A percentile compares a stretch with the other conserved stretches of the same genome.
phyloP scores from a whole-genome alignment of 2,888 invertebrate genomes.

The Dilophus febrilis region DNA sequence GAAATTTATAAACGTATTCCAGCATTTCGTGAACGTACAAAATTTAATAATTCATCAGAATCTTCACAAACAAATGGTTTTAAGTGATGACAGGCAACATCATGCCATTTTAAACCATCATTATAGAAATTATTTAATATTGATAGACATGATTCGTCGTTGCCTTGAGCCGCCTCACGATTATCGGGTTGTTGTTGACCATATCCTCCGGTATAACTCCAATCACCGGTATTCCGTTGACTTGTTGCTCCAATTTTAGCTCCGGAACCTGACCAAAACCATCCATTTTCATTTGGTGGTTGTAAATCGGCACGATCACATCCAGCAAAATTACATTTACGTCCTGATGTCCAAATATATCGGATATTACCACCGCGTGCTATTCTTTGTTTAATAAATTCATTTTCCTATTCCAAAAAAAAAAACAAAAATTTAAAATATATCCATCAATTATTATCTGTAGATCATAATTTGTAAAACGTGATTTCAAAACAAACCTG shows the following conservation, averaged over 20 bases:
- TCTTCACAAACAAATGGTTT: constrained; percentile 84
- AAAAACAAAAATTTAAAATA: neutral
- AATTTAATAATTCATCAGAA: constrained; percentile 76
- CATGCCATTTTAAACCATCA: constrained; percentile 75
- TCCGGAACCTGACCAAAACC: constrained; percentile 91
- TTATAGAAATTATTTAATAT: constrained; percentile 85
- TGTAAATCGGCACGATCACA: constrained; percentile 68
- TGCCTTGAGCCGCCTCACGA: constrained; percentile 78
- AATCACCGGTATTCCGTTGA: constrained; percentile 77
- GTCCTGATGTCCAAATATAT: constrained; percentile 83
- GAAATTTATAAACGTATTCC: constrained; percentile 51
- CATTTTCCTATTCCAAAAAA: constrained; percentile 44
- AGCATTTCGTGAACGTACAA: constrained; percentile 77
- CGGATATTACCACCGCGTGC: constrained; percentile 60
- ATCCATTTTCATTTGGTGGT: constrained; percentile 72
- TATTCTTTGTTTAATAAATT: constrained; percentile 75
- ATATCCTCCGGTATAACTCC: constrained; percentile 77
- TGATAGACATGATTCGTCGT: constrained; percentile 78
- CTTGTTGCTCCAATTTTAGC: constrained; percentile 80
- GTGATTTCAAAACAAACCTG: constrained; percentile 33
- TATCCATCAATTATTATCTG: neutral
- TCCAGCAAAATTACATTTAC: constrained; percentile 84
- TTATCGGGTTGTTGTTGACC: constrained; percentile 80
- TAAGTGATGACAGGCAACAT: constrained; percentile 75
- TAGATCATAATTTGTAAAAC: neutral